These are phyloP conservation scores for Cephalotes varians DNA, from an alignment of 2,888 invertebrate genomes.

Conservation along the genomic window DNA sequence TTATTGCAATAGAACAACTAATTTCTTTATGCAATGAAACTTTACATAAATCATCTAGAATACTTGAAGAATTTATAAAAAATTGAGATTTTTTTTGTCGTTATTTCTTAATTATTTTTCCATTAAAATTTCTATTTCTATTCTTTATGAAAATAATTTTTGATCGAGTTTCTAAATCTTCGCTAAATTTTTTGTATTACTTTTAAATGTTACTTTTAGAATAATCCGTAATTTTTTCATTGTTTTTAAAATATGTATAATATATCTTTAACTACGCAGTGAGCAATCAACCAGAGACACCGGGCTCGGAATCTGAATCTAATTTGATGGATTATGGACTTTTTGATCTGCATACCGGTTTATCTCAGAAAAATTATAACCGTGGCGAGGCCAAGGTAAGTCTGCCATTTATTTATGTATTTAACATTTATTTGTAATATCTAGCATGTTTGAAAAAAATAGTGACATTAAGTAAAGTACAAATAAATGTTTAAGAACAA, in stretches of 20 bases:
- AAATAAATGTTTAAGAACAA: not conserved
- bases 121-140: too few relatives aligned
- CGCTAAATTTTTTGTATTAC: too few relatives aligned
- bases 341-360: constrained; percentile 90
- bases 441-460: not conserved
- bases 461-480: not conserved
- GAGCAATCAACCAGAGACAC: constrained; percentile 90
- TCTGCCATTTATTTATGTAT: not conserved
- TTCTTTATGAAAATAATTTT: too few relatives aligned
- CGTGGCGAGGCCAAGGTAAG: constrained; percentile 84
- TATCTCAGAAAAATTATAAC: constrained; percentile 86
- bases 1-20: too few relatives aligned
- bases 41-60: too few relatives aligned
- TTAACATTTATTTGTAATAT: not conserved
- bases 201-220: too few relatives aligned
- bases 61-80: too few relatives aligned
- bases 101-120: too few relatives aligned
- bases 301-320: constrained; percentile 91
- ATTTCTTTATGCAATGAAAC: too few relatives aligned
- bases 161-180: too few relatives aligned
- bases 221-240: not conserved
- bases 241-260: not conserved
- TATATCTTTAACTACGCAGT: constrained; percentile 85
- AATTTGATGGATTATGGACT: constrained; percentile 92
- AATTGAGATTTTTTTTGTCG: too few relatives aligned